A percentile compares a stretch with the other conserved stretches of the same genome.
Conservation (phyloP, 2,888 invertebrate species). For the Polietes domitor region DNA sequence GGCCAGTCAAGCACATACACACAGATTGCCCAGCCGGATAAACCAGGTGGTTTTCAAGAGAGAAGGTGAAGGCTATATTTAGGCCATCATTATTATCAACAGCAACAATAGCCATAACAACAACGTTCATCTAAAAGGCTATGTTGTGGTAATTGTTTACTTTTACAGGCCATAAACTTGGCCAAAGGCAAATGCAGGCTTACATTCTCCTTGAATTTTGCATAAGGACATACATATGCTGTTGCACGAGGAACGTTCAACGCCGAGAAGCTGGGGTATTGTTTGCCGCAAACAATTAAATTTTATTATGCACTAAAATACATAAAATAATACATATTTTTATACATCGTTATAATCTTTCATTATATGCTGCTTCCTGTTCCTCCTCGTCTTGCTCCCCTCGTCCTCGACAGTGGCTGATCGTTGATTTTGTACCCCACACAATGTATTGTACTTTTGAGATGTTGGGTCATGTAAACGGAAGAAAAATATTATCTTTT, state of each 20-base stretch:
- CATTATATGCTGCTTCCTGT: slow-evolving; percentile 5
- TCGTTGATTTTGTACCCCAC: neutral
- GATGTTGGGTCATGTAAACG: neutral
- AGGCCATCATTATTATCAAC: slow-evolving; percentile 19
- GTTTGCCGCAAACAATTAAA: slow-evolving; percentile 52
- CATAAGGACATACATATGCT: neutral
- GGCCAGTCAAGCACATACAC: neutral
- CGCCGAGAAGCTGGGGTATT: slow-evolving; percentile 44
- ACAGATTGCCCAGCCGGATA: neutral
- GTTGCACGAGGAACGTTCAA: neutral
- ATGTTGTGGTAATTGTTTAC: slow-evolving; percentile 38
- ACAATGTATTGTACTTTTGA: neutral
- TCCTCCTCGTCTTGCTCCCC: too few species aligned
- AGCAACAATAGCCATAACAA: neutral
- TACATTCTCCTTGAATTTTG: neutral
- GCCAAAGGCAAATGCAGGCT: neutral
- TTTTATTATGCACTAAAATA: slow-evolving; percentile 47
- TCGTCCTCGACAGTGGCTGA: neutral
- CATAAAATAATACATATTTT: slow-evolving; percentile 49
- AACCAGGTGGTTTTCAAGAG: slow-evolving; percentile 6
- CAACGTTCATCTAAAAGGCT: slow-evolving; percentile 9
- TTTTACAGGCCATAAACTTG: slow-evolving; percentile 52
- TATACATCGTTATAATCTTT: slow-evolving; percentile 16
- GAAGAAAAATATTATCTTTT: slow-evolving; percentile 21
- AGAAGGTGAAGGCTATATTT: slow-evolving; percentile 35